Conservation (phyloP, 2,113 vertebrate species). For the Sinocyclocheilus rhinocerous region DNA sequence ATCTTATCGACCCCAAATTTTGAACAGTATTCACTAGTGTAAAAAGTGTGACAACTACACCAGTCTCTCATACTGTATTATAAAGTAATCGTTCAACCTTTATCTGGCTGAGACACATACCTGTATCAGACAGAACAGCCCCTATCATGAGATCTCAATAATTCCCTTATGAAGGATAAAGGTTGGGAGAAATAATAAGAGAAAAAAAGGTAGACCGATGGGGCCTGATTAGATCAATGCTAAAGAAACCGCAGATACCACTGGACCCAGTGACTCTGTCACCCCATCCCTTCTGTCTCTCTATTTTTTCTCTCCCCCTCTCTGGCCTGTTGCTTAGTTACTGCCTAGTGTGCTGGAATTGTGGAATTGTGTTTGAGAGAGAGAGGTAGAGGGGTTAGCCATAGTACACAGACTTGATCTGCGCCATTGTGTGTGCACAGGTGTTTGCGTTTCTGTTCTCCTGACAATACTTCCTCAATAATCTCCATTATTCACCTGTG, state of each 20-base stretch:
- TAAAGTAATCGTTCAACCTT: not conserved
- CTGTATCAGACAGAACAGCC: not conserved
- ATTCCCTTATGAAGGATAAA: not conserved
- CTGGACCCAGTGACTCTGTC: conserved; percentile 55
- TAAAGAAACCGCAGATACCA: conserved; percentile 57
- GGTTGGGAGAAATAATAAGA: conserved; percentile 17
- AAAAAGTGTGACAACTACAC: not conserved
- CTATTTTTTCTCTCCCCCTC: not conserved
- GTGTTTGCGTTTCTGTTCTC: conserved; percentile 17
- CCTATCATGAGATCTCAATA: conserved; percentile 16
- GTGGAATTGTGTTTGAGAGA: conserved; percentile 40
- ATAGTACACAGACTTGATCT: conserved; percentile 18
- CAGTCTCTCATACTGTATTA: not conserved
- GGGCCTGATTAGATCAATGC: conserved; percentile 46
- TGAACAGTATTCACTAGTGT: not conserved
- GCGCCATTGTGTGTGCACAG: not conserved
- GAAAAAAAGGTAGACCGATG: not conserved
- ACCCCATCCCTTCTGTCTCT: conserved; percentile 50
- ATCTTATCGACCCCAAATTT: not conserved
- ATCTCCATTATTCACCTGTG: conserved; percentile 37
- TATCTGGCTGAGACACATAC: not conserved
- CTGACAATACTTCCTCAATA: conserved; percentile 36
- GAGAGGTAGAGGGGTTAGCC: conserved; percentile 40
- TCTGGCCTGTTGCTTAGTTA: conserved; percentile 57
- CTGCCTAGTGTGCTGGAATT: conserved; percentile 55